A percentile compares a stretch with the other conserved stretches of the same genome.
Evolutionary conservation across 2,113 vertebrate genomes (phyloP).

Genomic region (Semnopithecus entellus): DNA sequence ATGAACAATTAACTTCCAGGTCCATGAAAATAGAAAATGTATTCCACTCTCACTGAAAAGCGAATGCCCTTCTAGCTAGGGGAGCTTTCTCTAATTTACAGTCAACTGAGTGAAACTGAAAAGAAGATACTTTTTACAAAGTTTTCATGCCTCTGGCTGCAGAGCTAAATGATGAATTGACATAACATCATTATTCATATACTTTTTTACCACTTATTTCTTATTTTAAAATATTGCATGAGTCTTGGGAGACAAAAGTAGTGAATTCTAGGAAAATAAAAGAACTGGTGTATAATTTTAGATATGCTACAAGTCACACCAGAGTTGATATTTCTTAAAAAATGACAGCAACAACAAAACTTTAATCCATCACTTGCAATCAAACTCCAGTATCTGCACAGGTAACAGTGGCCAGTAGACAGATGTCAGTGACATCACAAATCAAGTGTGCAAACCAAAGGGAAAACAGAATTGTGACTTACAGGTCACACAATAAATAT

Average conservation of each 20-base stretch:
- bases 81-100: constrained; percentile 52
- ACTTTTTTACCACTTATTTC: constrained; percentile 75
- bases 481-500: constrained; percentile 31
- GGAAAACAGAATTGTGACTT: constrained; percentile 35
- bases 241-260: constrained; percentile 77
- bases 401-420: not conserved
- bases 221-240: constrained; percentile 76
- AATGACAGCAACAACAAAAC: not conserved
- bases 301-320: constrained; percentile 35
- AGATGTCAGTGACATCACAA: accelerated
- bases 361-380: accelerated
- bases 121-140: not conserved
- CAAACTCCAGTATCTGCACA: constrained; percentile 3
- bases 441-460: constrained; percentile 5
- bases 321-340: not conserved
- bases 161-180: constrained; percentile 75
- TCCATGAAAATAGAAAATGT: constrained; percentile 39
- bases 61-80: not conserved
- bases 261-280: constrained; percentile 66
- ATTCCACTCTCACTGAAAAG: constrained; percentile 31
- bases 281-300: constrained; percentile 14
- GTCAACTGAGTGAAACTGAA: constrained; percentile 58
- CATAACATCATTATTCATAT: constrained; percentile 68
- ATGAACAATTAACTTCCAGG: constrained; percentile 11
- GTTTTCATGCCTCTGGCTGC: constrained; percentile 71